A percentile compares a stretch with the other conserved stretches of the same genome.
These are phyloP conservation scores for Eremobia ochroleuca DNA, from an alignment of 2,888 invertebrate species.

Conservation along the genomic window DNA sequence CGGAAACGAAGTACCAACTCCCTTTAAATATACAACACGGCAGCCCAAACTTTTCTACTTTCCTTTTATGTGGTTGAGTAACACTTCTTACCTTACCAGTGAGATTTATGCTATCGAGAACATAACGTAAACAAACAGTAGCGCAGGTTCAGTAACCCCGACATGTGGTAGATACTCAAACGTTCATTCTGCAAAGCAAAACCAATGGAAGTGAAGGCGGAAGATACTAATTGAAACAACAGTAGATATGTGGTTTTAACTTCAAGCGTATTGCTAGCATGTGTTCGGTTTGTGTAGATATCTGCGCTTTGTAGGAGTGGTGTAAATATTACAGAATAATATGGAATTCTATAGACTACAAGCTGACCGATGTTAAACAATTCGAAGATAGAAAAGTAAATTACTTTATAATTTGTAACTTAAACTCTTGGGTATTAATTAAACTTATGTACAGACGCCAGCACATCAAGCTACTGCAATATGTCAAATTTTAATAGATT, in stretches of 20 bases:
- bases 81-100: slow-evolving; percentile 41
- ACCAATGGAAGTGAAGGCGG: slow-evolving; percentile 66
- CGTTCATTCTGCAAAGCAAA: slow-evolving; percentile 69
- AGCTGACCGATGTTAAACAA: no score
- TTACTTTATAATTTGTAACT: background rate
- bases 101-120: slow-evolving; percentile 47
- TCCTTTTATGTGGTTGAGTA: slow-evolving; percentile 53
- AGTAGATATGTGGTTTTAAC: slow-evolving; percentile 57
- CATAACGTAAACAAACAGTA: slow-evolving; percentile 63
- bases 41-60: slow-evolving; percentile 58
- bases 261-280: slow-evolving; percentile 53
- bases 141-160: slow-evolving; percentile 62
- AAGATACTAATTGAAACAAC: slow-evolving; percentile 69
- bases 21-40: slow-evolving; percentile 48
- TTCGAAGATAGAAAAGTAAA: background rate
- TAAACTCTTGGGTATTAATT: background rate
- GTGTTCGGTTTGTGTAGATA: slow-evolving; percentile 26
- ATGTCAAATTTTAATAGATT: no score
- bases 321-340: background rate
- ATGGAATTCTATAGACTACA: background rate
- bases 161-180: slow-evolving; percentile 63
- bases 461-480: no score
- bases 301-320: slow-evolving; percentile 9
- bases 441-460: no score
- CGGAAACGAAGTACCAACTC: slow-evolving; percentile 44